Percentiles rank a stretch among this genome's conserved stretches.
These are phyloP conservation scores for Riparia riparia DNA, from an alignment of 2,113 vertebrate genomes.

Conservation along the genomic window DNA sequence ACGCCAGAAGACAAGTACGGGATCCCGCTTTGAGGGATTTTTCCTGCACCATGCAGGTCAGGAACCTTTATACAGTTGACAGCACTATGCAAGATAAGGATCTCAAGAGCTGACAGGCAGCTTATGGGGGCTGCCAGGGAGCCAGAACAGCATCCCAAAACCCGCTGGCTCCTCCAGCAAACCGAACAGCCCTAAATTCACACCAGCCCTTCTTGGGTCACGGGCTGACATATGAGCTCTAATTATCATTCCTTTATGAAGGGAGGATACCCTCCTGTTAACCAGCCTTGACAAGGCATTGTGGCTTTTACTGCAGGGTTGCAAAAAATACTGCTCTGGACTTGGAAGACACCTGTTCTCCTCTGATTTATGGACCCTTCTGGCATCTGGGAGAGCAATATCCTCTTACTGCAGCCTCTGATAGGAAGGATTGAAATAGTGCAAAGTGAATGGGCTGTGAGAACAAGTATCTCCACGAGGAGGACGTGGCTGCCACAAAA, in stretches of 20 bases:
- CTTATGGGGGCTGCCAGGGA: neutral
- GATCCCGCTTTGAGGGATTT: neutral
- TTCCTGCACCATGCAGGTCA: neutral
- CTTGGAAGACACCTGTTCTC: conserved; percentile 56
- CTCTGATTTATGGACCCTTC: conserved; percentile 51
- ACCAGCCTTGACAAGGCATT: conserved; percentile 13
- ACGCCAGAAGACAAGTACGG: conserved; percentile 24
- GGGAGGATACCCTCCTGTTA: conserved; percentile 30
- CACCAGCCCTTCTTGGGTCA: conserved; percentile 16
- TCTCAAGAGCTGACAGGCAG: conserved; percentile 3
- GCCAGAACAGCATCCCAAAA: neutral
- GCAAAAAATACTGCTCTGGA: conserved; percentile 17
- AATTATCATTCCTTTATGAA: conserved; percentile 39
- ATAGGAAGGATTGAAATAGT: neutral
- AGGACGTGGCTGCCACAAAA: neutral
- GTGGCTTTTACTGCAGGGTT: conserved; percentile 11
- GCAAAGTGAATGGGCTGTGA: neutral
- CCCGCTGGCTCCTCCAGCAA: neutral
- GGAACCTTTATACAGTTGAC: neutral
- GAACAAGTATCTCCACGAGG: neutral
- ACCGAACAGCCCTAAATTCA: neutral
- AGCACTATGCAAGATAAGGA: neutral
- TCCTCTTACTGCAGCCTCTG: neutral
- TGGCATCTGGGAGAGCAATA: conserved; percentile 17
- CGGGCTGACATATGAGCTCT: conserved; percentile 20